Percentiles rank a stretch among this genome's conserved stretches.
These are phyloP conservation scores for Ips nitidus DNA, from an alignment of 1,140 invertebrate genomes.

Conservation along the genomic window DNA sequence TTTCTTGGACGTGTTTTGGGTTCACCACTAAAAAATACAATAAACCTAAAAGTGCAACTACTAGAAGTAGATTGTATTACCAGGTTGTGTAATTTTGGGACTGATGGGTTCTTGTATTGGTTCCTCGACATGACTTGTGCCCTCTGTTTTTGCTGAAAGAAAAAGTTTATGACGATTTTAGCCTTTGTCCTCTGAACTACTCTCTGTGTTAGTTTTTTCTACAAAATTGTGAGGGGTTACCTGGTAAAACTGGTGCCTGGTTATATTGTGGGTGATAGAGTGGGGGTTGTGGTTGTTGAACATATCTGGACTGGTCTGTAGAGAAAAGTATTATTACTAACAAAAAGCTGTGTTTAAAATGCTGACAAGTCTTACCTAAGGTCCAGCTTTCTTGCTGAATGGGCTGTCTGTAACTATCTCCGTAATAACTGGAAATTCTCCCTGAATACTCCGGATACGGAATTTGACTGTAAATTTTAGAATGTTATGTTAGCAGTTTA, in stretches of 20 bases:
- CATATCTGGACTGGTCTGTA: no score
- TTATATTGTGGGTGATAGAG: slow-evolving; percentile 12
- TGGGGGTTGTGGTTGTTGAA: background rate
- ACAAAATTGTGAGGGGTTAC: background rate
- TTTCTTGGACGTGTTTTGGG: slow-evolving; percentile 46
- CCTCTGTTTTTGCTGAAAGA: slow-evolving; percentile 24
- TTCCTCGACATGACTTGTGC: slow-evolving; percentile 13
- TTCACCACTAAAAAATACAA: slow-evolving; percentile 36
- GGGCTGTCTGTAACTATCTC: slow-evolving; percentile 46
- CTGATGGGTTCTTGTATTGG: no score
- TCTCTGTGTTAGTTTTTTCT: no score
- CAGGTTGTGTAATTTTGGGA: slow-evolving; percentile 2
- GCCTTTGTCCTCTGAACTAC: no score
- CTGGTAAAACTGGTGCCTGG: slow-evolving; percentile 12
- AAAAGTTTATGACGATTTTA: background rate
- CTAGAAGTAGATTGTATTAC: background rate
- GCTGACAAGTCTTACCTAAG: slow-evolving; percentile 17
- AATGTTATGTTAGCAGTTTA: background rate
- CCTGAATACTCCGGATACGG: slow-evolving; percentile 37
- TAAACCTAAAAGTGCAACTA: background rate
- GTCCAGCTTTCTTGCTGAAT: slow-evolving; percentile 47
- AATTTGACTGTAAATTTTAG: slow-evolving; percentile 39
- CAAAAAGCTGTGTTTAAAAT: no score
- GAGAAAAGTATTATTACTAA: no score
- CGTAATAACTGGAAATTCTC: slow-evolving; percentile 44